phyloP scores from a whole-genome alignment of 2,888 invertebrate species.

The Plemyria rubiginata region DNA sequence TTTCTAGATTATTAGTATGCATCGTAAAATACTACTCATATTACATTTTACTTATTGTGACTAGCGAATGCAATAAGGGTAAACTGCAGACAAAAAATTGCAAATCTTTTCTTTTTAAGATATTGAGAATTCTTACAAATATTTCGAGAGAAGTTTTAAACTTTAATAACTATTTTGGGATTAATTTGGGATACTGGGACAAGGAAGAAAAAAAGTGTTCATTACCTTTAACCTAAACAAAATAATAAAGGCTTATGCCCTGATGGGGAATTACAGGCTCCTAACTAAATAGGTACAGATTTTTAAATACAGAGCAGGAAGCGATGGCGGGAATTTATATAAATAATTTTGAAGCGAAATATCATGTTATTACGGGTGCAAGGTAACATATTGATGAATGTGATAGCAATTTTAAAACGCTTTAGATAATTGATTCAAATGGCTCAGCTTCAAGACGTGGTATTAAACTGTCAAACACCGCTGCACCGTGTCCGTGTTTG shows the following conservation, averaged over 20 bases:
- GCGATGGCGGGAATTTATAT: constrained; percentile 31
- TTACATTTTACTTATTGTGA: no score
- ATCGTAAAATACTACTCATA: no score
- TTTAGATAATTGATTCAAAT: constrained; percentile 65
- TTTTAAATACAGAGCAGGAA: constrained; percentile 33
- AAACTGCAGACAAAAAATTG: no score
- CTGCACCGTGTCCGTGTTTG: constrained; percentile 39
- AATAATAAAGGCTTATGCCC: background rate
- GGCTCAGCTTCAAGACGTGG: constrained; percentile 52
- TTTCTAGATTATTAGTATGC: no score
- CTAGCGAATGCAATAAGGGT: no score
- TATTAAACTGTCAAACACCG: constrained; percentile 57
- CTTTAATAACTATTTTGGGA: no score
- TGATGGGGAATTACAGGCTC: background rate
- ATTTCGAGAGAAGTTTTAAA: no score
- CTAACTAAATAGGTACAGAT: background rate
- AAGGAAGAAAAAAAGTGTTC: no score
- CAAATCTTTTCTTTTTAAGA: no score
- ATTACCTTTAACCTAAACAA: no score
- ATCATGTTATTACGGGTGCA: constrained; percentile 34
- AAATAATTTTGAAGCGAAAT: constrained; percentile 33
- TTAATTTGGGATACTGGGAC: no score
- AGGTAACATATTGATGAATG: constrained; percentile 52
- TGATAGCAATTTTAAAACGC: constrained; percentile 55
- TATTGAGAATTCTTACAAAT: no score